Evolutionary conservation across 1,140 invertebrate genomes (phyloP).

Genomic region (Dinoponera quadriceps): DNA sequence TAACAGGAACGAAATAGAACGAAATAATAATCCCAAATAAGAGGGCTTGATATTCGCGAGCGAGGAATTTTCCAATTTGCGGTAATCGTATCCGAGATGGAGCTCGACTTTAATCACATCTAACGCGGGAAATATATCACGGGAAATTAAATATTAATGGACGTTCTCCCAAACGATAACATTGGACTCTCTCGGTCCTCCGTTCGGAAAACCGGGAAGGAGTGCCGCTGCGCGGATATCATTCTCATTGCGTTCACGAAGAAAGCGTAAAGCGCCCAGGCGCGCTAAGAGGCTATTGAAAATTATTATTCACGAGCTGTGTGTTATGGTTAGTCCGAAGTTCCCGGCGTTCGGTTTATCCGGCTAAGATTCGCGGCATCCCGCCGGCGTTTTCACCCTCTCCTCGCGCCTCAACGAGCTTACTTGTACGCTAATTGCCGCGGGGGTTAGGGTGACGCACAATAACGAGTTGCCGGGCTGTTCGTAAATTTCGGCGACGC

Average conservation of each 20-base stretch:
- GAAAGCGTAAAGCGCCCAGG: too few relatives aligned
- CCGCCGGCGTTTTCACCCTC: background rate
- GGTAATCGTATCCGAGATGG: background rate
- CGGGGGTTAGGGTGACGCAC: slow-evolving; percentile 15
- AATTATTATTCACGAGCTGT: background rate
- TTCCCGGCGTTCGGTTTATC: slow-evolving; percentile 6
- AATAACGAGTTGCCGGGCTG: slow-evolving; percentile 58
- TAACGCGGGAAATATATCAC: background rate
- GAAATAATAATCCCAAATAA: too few relatives aligned
- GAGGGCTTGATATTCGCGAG: background rate
- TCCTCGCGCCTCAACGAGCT: slow-evolving; percentile 36
- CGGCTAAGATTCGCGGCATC: slow-evolving; percentile 7
- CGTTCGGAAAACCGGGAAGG: too few relatives aligned
- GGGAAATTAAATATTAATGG: background rate
- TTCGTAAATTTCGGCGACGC: slow-evolving; percentile 55
- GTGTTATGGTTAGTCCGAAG: background rate
- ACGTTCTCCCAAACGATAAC: too few relatives aligned
- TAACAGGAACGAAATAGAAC: slow-evolving; percentile 3
- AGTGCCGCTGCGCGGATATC: too few relatives aligned
- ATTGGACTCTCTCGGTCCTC: too few relatives aligned
- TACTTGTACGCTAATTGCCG: slow-evolving; percentile 60
- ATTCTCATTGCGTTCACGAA: too few relatives aligned
- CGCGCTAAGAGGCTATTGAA: background rate
- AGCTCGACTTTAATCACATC: background rate
- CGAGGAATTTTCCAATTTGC: background rate